phyloP scores from a whole-genome alignment of 2,113 vertebrate genomes.

The Mormoops blainvillei region DNA sequence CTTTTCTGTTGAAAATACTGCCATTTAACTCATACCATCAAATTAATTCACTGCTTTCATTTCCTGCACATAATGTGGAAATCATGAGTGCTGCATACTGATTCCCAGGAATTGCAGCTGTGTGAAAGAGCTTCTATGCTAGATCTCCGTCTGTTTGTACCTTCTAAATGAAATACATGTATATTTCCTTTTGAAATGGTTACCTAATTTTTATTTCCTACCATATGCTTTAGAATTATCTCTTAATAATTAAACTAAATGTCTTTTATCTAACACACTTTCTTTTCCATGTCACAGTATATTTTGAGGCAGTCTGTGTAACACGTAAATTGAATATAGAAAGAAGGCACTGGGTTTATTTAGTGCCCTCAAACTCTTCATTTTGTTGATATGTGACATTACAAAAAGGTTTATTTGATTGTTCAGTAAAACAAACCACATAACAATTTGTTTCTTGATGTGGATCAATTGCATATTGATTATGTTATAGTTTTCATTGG shows the following conservation, averaged over 20 bases:
- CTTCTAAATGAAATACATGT: background rate
- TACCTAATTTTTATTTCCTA: background rate
- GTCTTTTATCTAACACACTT: background rate
- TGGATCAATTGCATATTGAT: slow-evolving; percentile 31
- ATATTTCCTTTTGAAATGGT: background rate
- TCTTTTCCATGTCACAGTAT: background rate
- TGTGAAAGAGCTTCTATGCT: background rate
- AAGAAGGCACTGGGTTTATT: background rate
- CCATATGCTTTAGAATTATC: background rate
- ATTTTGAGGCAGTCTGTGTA: background rate
- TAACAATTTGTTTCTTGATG: slow-evolving; percentile 39
- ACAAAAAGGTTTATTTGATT: slow-evolving; percentile 49
- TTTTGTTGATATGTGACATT: slow-evolving; percentile 38
- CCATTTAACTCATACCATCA: background rate
- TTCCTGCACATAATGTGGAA: background rate
- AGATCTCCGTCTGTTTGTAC: background rate
- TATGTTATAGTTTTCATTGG: background rate
- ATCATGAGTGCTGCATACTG: background rate
- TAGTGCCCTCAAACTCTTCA: background rate
- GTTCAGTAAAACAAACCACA: slow-evolving; percentile 54
- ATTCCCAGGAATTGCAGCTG: background rate
- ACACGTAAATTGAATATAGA: background rate
- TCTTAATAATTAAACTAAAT: background rate
- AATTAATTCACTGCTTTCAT: slow-evolving; percentile 20
- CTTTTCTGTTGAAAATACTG: background rate